Evolutionary conservation across 2,888 invertebrate species (phyloP), one percentile per base, ranked within the genome.

Genomic region (Tetranychus truncatus): DNA sequence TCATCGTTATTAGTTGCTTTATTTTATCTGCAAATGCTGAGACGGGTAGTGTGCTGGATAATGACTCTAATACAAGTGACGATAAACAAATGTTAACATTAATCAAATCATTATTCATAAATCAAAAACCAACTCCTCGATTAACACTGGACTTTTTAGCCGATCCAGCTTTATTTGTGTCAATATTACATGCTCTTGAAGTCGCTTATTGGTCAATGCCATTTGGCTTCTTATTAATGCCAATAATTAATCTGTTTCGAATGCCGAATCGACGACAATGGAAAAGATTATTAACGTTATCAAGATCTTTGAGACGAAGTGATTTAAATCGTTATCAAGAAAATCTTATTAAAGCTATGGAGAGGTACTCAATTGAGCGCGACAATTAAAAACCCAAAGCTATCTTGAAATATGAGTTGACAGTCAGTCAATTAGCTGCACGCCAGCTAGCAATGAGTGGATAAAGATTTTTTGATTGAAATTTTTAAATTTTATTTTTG

Each of bases 161-260:
- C 65, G 77, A 77, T 73, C 77, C 77, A 46, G 71, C 77, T 11
- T 66, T 77, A 18, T 45, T 74, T 34, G 76, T 77, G 20, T 76
- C 77, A 15, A 74, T 77, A 21, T 66, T 77, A 45, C 74, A 77
- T 34, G 74, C 71, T 45, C 46, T 77, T 21, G 77, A 77, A 34
- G 72, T 76, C 7, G 76, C 76, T 6, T 77, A 76, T 66, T 77
- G 75, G 76, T 76, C 75, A 66, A 72, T 76, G 20, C 77, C 77
- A 66, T 66, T 75, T 45, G 77, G 77, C 8, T 76, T 77, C 72
- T n/a, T 77, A 45, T 65, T 77, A 18, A 76, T 71, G 71, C 77
- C 77, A 69, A 74, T 77, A 34, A 76, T 77, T 15, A 77, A 77
- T 67, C 71, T 77, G 21, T 77, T 77, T 66, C 75, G 77, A 45